Evolutionary conservation across 2,797 vertebrate genomes (phyloP), one percentile per base, ranked within the genome.

Genomic region (Macrochelys suwanniensis): DNA sequence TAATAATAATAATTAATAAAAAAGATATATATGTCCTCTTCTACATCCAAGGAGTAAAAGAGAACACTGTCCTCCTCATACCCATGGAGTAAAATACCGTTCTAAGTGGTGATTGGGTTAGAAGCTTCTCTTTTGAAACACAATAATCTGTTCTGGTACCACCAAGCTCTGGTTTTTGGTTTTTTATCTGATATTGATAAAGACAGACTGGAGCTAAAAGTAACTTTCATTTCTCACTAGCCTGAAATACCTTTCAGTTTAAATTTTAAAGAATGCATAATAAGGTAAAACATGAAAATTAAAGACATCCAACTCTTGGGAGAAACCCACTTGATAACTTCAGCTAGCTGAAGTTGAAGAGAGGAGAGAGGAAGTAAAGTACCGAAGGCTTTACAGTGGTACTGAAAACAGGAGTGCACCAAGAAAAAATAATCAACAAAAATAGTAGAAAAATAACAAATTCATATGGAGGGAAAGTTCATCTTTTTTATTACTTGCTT

Each of bases 161-260:
- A 71, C 37, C n/a, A 71, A 21, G 10, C n/a, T 37, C 17, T 23
- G 19, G 17, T 8, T 68, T 37, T 71, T 71, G 37, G 37, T 42
- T 42, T 42, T 42, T 42, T 42, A 42, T 42, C 37, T 42, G 37
- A 42, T 11, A 37, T 25, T 71, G 45, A 77, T 77, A 77, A 77
- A 31, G 74, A 28, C 26, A 77, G 26, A 49, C 12, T 49, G 26
- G 45, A 49, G 74, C 45, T 49, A 49, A 51, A n/a, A 42, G 50
- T 51, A 51, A 51, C 10, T 51, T 80, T n/a, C 11, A 31, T 54
- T 54, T 54, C 50, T 80, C 33, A 77, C 26, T 54, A 50, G 33
- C 86, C 94, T 89, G 96, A 96, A 97, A 97, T 94, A 96, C 95
- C 94, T 97, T 77, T 94, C 92, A 90, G 78, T 95, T 96, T 91